phyloP scores from a whole-genome alignment of 2,113 vertebrate genomes.

The Onychostruthus taczanowskii region DNA sequence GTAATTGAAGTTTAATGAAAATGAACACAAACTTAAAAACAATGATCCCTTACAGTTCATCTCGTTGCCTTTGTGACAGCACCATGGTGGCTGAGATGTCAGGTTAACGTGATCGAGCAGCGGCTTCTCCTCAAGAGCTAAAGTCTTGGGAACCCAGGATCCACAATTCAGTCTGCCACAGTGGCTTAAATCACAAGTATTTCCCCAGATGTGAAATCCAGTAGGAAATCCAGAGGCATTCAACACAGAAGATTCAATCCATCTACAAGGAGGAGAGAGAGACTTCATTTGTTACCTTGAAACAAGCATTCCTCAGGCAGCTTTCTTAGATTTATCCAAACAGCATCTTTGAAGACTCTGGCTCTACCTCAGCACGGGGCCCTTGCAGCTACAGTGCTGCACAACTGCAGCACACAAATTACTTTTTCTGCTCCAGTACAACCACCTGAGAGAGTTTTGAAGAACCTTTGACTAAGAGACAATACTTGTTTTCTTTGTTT shows the following conservation, averaged over 20 bases:
- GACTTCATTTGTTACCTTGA: not conserved
- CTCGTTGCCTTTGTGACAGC: slow-evolving; percentile 99
- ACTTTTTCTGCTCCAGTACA: not conserved
- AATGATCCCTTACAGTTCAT: slow-evolving; percentile 90
- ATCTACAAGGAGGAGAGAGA: slow-evolving; percentile 76
- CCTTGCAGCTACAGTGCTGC: not conserved
- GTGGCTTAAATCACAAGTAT: slow-evolving; percentile 66
- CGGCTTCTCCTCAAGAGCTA: slow-evolving; percentile 77
- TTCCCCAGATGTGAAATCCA: slow-evolving; percentile 72
- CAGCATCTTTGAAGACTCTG: not conserved
- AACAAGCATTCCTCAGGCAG: not conserved
- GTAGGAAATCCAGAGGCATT: slow-evolving; percentile 78
- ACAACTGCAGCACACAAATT: not conserved
- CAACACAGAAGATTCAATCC: slow-evolving; percentile 88
- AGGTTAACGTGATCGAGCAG: slow-evolving; percentile 76
- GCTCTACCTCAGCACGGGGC: not conserved
- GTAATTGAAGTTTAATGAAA: not conserved
- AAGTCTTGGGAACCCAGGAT: slow-evolving; percentile 71
- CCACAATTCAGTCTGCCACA: slow-evolving; percentile 75
- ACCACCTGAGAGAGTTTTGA: not conserved
- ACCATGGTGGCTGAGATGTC: slow-evolving; percentile 86
- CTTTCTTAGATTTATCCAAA: not conserved
- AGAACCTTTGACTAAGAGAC: not conserved
- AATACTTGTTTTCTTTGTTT: not conserved
- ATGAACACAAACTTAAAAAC: not conserved